Conservation (phyloP, 1,140 invertebrate genomes). For the Pogonognathellus flavescens region DNA sequence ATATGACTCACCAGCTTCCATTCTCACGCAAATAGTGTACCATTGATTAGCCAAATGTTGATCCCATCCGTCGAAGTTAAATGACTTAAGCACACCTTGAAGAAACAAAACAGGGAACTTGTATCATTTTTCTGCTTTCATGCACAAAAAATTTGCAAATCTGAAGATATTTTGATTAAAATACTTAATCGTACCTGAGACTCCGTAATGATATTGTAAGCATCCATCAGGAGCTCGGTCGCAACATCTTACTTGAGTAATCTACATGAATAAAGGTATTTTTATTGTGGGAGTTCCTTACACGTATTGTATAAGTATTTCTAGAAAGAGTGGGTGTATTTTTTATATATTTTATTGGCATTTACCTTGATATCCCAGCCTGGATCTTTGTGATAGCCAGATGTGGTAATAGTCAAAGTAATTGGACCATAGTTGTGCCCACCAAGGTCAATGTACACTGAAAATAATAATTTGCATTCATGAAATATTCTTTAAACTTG, state of each 20-base stretch:
- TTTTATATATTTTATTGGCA: no score
- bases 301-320: no score
- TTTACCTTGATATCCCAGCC: conserved; percentile 69
- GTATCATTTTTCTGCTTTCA: not conserved
- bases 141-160: not conserved
- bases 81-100: conserved; percentile 68
- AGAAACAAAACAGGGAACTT: no score
- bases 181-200: conserved; percentile 59
- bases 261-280: conserved; percentile 26
- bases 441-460: conserved; percentile 70
- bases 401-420: conserved; percentile 68
- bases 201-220: conserved; percentile 68
- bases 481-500: conserved; percentile 19
- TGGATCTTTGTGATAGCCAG: conserved; percentile 68
- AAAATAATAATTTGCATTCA: conserved; percentile 43
- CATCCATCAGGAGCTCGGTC: conserved; percentile 69
- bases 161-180: not conserved
- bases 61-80: conserved; percentile 69
- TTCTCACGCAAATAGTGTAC: conserved; percentile 69
- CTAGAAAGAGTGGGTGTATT: no score
- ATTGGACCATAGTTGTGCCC: conserved; percentile 68
- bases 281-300: no score
- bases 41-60: conserved; percentile 69
- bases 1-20: conserved; percentile 65
- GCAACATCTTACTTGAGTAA: conserved; percentile 67